Conservation (phyloP, 2,113 vertebrate genomes). For the Hemichromis elongatus region DNA sequence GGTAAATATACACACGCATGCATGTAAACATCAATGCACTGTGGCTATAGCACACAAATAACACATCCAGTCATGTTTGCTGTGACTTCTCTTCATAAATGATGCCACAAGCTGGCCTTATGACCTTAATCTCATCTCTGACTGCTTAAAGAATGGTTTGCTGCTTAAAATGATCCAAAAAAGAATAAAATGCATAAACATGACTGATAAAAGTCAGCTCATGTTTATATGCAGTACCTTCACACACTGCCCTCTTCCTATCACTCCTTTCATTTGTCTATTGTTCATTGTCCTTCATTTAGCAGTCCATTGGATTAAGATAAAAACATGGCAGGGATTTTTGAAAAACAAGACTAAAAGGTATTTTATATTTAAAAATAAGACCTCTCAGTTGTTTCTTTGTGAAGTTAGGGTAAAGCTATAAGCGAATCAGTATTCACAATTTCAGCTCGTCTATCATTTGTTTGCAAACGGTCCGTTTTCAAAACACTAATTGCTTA, state of each 20-base stretch:
- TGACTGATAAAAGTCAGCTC: accelerated
- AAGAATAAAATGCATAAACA: background rate
- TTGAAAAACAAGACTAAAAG: background rate
- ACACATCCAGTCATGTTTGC: background rate
- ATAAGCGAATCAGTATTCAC: background rate
- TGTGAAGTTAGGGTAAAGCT: background rate
- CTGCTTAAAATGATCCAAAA: background rate
- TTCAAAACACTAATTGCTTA: background rate
- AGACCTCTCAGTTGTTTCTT: background rate
- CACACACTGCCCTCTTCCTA: background rate
- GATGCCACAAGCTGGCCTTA: background rate
- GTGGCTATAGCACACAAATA: background rate
- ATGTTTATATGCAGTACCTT: background rate
- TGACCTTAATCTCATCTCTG: background rate
- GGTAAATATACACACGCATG: background rate
- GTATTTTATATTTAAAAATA: background rate
- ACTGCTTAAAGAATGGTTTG: background rate
- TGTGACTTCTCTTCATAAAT: background rate
- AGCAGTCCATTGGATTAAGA: background rate
- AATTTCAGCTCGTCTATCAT: background rate
- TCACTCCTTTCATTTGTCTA: background rate
- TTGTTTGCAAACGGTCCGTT: background rate
- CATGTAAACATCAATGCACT: background rate
- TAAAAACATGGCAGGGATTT: background rate
- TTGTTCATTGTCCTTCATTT: background rate